Evolutionary conservation across 2,888 invertebrate species (phyloP), one percentile per base, ranked within the genome.

Genomic region (Mythimna vitellina): DNA sequence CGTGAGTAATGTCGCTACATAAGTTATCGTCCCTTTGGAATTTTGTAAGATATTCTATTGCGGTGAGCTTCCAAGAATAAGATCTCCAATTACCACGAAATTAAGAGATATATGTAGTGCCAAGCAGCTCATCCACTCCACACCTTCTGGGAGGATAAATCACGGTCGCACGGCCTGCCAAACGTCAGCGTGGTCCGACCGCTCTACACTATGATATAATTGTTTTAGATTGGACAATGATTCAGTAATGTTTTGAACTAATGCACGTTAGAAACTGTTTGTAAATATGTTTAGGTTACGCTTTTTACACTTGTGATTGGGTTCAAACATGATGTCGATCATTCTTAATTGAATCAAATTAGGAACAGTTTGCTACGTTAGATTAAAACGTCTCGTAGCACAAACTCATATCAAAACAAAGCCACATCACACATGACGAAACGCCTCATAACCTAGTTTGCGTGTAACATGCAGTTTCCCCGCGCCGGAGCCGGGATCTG

Each of bases 121-220:
- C 85, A 86, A 81, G 70, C 76, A 73, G 61, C 78, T 74, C 78
- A 68, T 81, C 80, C 78, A 74, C 63, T 75, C 79, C 71, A 78
- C 85, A 83, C 84, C 86, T 84, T 76, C 71, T 25, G 72, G 56
- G 70, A 72, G 60, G 73, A 84, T 86, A 83, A 84, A 86, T 86
- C 86, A 83, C 67, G 65, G 57, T 58, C 61, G 63, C 61, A 42
- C 51, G 32, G 54, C 70, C 64, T 84, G 85, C 84, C 85, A 85
- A 83, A 51, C 81, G 73, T 38, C 65, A 65, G 62, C 65, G 70
- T 49, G 62, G 32, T 49, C 17, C 62, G 65, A 32, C 56, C 63
- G 64, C 73, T 66, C 22, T 65, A 76, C 75, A 63, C 53, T 73
- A 65, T 76, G 73, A 83, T 69, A 83, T 83, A 79, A 80, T 76